These are phyloP conservation scores for Oryzaephilus surinamensis DNA, from an alignment of 1,140 invertebrate species.

Conservation along the genomic window DNA sequence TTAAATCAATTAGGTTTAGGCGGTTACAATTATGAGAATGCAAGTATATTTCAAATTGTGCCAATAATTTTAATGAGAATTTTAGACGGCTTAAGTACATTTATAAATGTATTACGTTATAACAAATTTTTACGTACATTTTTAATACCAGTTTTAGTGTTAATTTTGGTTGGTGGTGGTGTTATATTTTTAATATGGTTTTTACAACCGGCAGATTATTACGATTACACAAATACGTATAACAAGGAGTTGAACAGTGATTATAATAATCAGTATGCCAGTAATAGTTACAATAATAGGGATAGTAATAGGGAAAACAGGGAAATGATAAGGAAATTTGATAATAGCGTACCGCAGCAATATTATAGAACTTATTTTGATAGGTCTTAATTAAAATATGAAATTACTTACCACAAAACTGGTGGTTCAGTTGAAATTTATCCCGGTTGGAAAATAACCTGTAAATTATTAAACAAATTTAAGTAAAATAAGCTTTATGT, in stretches of 20 bases:
- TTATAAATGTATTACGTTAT: slow-evolving; percentile 23
- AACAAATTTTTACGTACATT: slow-evolving; percentile 27
- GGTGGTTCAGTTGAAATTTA: no score
- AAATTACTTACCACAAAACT: no score
- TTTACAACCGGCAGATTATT: slow-evolving; percentile 19
- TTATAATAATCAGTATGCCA: not conserved
- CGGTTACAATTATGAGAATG: slow-evolving; percentile 12
- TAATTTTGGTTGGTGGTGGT: slow-evolving; percentile 18
- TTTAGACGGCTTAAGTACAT: slow-evolving; percentile 16
- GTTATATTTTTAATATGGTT: slow-evolving; percentile 30
- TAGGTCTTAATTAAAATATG: no score
- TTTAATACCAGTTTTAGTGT: slow-evolving; percentile 23
- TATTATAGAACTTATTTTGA: no score
- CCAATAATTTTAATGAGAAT: slow-evolving; percentile 25
- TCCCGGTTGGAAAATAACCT: no score
- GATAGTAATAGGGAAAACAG: no score
- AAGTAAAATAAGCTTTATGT: no score
- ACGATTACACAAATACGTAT: not conserved
- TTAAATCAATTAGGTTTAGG: slow-evolving; percentile 16
- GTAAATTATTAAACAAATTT: no score
- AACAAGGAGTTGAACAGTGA: not conserved
- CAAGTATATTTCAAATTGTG: slow-evolving; percentile 17
- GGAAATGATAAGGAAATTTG: no score
- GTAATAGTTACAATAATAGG: not conserved
- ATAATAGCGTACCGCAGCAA: no score